Evolutionary conservation across 1,140 invertebrate species (phyloP).

Genomic region (Bemisia tabaci): DNA sequence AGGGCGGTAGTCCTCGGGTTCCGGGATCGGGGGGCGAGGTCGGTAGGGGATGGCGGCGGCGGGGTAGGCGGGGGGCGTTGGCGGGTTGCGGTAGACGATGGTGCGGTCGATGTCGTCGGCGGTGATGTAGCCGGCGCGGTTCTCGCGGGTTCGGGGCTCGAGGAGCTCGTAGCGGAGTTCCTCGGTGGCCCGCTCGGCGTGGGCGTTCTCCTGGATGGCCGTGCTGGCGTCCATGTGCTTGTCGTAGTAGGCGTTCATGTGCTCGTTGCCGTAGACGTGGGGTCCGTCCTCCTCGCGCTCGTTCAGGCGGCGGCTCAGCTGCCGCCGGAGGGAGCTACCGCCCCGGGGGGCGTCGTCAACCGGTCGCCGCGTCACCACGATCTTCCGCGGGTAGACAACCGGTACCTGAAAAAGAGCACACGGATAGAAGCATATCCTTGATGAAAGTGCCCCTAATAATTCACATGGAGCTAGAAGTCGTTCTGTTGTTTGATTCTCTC

Average conservation of each 20-base stretch:
- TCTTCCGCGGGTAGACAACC: conserved; percentile 27
- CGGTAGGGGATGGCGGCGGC: neutral
- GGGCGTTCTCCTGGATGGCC: conserved; percentile 20
- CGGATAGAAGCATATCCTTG: too few species aligned
- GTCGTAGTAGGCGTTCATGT: conserved; percentile 23
- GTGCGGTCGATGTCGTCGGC: conserved; percentile 24
- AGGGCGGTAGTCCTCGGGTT: conserved; percentile 31
- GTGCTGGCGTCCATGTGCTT: conserved; percentile 34
- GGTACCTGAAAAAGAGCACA: too few species aligned
- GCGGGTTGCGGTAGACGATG: conserved; percentile 15
- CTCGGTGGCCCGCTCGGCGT: conserved; percentile 28
- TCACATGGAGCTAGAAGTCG: too few species aligned
- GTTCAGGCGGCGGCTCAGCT: conserved; percentile 30
- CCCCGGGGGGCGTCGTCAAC: conserved; percentile 30
- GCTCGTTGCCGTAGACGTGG: conserved; percentile 28
- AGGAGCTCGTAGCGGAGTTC: conserved; percentile 14
- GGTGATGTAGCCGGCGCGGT: neutral
- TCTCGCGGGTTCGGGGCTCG: neutral
- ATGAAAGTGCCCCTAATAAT: too few species aligned
- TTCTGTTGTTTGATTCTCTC: too few species aligned
- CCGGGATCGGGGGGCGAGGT: conserved; percentile 26
- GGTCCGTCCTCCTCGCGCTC: conserved; percentile 17
- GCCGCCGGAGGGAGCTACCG: conserved; percentile 40
- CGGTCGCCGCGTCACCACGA: conserved; percentile 34
- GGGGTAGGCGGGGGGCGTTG: neutral